These are phyloP conservation scores for Callaeas wilsoni DNA, from an alignment of 2,113 vertebrate species.

Conservation along the genomic window DNA sequence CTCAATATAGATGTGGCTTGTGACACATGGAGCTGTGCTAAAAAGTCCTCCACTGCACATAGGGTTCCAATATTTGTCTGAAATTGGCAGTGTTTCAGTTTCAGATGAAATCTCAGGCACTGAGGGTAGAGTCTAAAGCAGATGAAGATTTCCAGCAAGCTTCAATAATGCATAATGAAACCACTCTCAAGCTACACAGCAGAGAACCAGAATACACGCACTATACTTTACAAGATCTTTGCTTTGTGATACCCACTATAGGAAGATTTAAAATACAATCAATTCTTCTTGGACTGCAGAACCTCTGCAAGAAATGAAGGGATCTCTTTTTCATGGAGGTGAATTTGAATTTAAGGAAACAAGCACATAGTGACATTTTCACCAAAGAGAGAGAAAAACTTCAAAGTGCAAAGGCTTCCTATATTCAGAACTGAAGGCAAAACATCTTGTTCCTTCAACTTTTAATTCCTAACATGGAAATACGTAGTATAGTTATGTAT, in stretches of 20 bases:
- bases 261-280: conserved; percentile 1
- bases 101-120: background rate
- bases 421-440: background rate
- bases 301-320: background rate
- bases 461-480: background rate
- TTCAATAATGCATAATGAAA: background rate
- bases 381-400: background rate
- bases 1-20: background rate
- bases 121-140: background rate
- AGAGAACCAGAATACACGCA: background rate
- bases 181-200: background rate
- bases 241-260: background rate
- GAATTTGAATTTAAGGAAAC: conserved; percentile 8
- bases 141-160: background rate
- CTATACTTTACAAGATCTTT: background rate
- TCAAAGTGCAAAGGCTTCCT: background rate
- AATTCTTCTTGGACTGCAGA: background rate
- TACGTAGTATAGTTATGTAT: background rate
- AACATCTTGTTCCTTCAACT: background rate
- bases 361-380: background rate
- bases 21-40: background rate
- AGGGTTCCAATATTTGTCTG: background rate
- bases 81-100: background rate
- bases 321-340: background rate
- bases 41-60: background rate